These are phyloP conservation scores for Lepidostoma basale DNA, from an alignment of 1,140 invertebrate genomes.

Conservation along the genomic window DNA sequence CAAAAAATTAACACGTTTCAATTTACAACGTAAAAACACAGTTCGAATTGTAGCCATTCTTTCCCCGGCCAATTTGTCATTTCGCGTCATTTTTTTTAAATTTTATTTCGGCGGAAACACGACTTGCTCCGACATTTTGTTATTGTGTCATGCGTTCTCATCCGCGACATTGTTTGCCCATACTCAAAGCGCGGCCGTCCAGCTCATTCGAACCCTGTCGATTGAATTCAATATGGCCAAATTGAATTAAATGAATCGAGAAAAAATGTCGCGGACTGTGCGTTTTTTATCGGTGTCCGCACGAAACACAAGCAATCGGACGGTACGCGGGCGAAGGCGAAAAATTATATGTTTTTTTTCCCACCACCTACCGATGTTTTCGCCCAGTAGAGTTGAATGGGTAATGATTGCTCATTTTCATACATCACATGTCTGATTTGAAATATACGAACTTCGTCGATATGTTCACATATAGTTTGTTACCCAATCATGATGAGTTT, in stretches of 20 bases:
- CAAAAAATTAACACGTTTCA: too few species aligned
- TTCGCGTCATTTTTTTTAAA: constrained; percentile 7
- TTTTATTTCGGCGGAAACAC: constrained; percentile 1
- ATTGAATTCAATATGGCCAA: constrained; percentile 20
- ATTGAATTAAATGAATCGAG: constrained; percentile 29
- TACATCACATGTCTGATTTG: too few species aligned
- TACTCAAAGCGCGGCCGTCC: constrained; percentile 1
- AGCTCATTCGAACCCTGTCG: not conserved
- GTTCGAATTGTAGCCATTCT: not conserved
- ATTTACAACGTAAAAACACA: constrained; percentile 4
- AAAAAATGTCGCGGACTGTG: not conserved
- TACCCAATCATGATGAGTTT: too few species aligned
- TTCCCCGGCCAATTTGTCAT: constrained; percentile 3
- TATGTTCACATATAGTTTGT: too few species aligned
- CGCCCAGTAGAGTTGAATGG: too few species aligned
- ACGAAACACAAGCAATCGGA: constrained; percentile 1
- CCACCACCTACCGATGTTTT: too few species aligned
- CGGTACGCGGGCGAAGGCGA: not conserved
- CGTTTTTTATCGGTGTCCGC: not conserved
- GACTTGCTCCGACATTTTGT: constrained; percentile 13
- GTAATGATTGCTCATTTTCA: too few species aligned
- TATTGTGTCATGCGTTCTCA: constrained; percentile 20
- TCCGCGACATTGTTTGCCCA: not conserved
- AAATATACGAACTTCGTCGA: too few species aligned
- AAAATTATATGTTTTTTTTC: not conserved